phyloP scores from a whole-genome alignment of 2,113 vertebrate genomes.

The Cygnus buccinator region DNA sequence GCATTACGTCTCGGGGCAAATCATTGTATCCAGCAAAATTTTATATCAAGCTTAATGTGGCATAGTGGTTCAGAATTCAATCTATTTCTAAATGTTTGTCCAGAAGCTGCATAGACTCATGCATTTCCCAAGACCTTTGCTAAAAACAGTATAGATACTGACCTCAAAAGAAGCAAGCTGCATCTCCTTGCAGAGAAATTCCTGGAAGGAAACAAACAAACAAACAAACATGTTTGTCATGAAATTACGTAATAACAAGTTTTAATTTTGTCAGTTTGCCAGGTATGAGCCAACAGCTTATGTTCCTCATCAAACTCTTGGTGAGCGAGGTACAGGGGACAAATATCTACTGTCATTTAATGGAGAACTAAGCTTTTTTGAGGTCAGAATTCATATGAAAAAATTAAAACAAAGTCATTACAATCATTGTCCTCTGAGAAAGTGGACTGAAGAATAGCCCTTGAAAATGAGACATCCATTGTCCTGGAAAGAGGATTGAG shows the following conservation, averaged over 20 bases:
- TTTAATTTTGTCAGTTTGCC: not conserved
- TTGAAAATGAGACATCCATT: not conserved
- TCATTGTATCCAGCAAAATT: not conserved
- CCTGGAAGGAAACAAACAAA: not conserved
- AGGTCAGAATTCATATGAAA: not conserved
- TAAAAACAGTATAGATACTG: not conserved
- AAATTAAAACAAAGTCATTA: not conserved
- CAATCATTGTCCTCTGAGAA: not conserved
- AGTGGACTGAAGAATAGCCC: not conserved
- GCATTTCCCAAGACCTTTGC: not conserved
- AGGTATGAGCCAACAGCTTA: not conserved
- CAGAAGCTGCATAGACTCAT: not conserved
- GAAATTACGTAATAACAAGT: not conserved
- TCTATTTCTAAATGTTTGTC: not conserved
- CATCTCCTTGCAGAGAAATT: not conserved
- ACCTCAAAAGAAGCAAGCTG: not conserved
- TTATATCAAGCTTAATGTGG: not conserved
- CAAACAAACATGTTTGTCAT: not conserved
- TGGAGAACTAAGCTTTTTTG: not conserved
- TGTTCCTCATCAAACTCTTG: not conserved
- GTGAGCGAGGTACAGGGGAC: not conserved
- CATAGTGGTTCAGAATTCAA: not conserved
- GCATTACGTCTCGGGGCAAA: not conserved
- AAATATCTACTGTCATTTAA: not conserved
- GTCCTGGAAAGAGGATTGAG: rapidly evolving